A percentile compares a stretch with the other conserved stretches of the same genome.
These are phyloP conservation scores for Yponomeuta cagnagella DNA, from an alignment of 2,888 invertebrate genomes.

Conservation along the genomic window DNA sequence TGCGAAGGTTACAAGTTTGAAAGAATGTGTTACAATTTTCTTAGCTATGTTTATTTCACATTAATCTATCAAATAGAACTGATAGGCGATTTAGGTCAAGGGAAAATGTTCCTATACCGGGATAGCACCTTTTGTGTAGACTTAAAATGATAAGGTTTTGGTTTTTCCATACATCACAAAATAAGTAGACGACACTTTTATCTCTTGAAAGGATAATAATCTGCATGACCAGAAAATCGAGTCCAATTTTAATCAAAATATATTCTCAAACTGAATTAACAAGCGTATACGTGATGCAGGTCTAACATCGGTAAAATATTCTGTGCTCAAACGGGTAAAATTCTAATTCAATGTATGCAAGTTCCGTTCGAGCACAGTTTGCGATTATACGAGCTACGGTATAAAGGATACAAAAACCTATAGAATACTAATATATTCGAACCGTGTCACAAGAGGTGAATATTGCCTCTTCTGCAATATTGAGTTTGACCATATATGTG, in stretches of 20 bases:
- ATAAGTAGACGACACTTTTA: too few species aligned
- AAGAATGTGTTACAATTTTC: too few species aligned
- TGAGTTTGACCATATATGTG: neutral
- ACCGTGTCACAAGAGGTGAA: neutral
- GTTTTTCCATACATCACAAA: neutral
- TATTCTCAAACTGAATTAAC: neutral
- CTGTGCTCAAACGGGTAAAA: neutral
- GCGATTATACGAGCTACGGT: neutral
- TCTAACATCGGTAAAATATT: neutral
- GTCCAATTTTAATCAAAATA: too few species aligned
- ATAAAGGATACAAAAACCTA: neutral
- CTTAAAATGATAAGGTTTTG: neutral
- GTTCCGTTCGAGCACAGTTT: neutral
- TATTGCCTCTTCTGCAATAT: neutral
- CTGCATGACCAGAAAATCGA: too few species aligned
- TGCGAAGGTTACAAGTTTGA: too few species aligned
- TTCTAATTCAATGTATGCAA: neutral
- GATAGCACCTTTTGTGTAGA: too few species aligned
- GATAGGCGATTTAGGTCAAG: too few species aligned
- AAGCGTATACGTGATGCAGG: neutral
- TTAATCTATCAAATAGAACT: too few species aligned
- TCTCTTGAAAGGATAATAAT: too few species aligned
- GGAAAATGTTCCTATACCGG: too few species aligned
- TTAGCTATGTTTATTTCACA: too few species aligned
- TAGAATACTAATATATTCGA: neutral